Base-by-base conservation (phyloP, 2,797 vertebrate genomes). In the Brachyrhaphis roseni region DNA sequence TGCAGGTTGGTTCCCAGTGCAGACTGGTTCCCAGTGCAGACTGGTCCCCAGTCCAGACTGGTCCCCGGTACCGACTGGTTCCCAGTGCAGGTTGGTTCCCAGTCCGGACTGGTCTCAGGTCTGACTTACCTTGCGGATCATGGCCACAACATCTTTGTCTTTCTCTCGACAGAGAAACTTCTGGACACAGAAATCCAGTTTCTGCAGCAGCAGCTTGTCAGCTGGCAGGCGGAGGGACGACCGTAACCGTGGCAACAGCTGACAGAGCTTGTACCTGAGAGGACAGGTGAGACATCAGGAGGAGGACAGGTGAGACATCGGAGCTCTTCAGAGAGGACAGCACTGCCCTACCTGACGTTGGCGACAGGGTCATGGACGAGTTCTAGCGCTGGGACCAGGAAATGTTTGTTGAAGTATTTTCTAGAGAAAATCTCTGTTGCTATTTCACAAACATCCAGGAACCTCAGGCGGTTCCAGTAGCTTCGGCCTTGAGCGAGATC, bases 331-430 rank as follows among this genome's bases (percentile, higher is more conserved):
- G 8, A 78, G 31, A 78, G 28, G 73, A 28, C 0, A 10, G 15
- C 34, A 6, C 59, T 13, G 23, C 43, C 3, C 18, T 88, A 99
- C 98, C 98, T 98, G 93, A 99, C 97, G 28, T 99, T 99, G 89
- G 97, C 97, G 28, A 99, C 97, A 0, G 97, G 97, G 89, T 99
- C 98, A 46, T 96, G 96, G 81, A 97, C 97, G 85, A 98, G 95
- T 84, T 98, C 97, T 86, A 99, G 96, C 2, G 97, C 96, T 46
- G 97, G 96, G 62, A 97, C 88, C 88, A 98, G 96, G 91, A 98
- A 98, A 84, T 98, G 96, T 95, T 97, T 98, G 95, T 97, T 98
- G 93, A 98, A 98, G 95, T 98, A 98, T 57, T 97, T 97, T 82
- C 97, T 97, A 83, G 98, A 99, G 94, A 99, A 99, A 53, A 98